These are phyloP conservation scores for Volucella zonaria DNA, from an alignment of 2,888 invertebrate species.

Conservation along the genomic window DNA sequence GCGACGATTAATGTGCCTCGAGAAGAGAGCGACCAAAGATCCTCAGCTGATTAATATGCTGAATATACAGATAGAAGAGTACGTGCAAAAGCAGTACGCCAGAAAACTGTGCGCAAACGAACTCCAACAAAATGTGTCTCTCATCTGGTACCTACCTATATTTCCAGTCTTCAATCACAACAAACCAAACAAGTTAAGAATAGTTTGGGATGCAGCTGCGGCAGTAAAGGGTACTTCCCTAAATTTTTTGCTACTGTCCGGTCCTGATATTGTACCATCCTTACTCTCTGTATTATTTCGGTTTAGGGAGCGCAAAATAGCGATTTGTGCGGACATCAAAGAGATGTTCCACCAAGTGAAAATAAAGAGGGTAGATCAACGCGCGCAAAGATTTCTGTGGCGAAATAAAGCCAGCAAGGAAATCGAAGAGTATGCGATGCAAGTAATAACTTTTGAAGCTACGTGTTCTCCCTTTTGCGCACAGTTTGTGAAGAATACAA, in stretches of 20 bases:
- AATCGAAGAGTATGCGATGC: slow-evolving; percentile 64
- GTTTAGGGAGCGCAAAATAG: slow-evolving; percentile 78
- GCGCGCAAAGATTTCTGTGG: slow-evolving; percentile 77
- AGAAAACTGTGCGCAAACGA: too few species aligned
- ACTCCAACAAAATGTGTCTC: too few species aligned
- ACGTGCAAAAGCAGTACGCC: too few species aligned
- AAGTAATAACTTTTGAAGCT: slow-evolving; percentile 72
- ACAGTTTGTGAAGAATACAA: slow-evolving; percentile 37
- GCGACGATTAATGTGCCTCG: too few species aligned
- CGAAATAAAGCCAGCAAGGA: slow-evolving; percentile 59
- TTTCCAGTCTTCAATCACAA: too few species aligned
- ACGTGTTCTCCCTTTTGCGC: slow-evolving; percentile 66
- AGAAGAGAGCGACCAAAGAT: too few species aligned
- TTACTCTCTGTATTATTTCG: slow-evolving; percentile 78
- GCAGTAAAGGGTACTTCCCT: slow-evolving; percentile 76
- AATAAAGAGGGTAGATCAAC: slow-evolving; percentile 69
- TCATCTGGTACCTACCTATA: too few species aligned
- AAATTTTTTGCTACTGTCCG: slow-evolving; percentile 77
- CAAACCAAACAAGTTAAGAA: too few species aligned
- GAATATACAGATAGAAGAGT: too few species aligned
- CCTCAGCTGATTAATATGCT: too few species aligned
- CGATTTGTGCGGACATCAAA: slow-evolving; percentile 77
- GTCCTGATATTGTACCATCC: slow-evolving; percentile 78
- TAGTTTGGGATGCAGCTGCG: slow-evolving; percentile 60
- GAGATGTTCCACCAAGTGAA: slow-evolving; percentile 74